These are phyloP conservation scores for Gracilinanus agilis DNA, from an alignment of 2,113 vertebrate genomes.

Conservation along the genomic window DNA sequence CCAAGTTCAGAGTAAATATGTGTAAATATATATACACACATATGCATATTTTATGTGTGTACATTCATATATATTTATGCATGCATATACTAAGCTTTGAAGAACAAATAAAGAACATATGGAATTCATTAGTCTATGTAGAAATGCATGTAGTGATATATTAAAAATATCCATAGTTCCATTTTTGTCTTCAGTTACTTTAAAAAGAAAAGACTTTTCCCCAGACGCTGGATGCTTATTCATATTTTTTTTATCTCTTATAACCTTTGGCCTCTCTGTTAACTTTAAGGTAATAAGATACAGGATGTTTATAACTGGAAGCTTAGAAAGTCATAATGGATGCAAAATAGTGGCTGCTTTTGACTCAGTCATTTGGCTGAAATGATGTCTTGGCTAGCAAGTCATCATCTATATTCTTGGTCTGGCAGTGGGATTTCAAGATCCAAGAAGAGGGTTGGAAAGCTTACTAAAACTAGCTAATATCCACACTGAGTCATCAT, in stretches of 20 bases:
- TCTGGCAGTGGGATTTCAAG: background rate
- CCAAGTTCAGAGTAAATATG: rapidly evolving
- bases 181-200: background rate
- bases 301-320: background rate
- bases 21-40: background rate
- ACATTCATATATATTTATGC: no score
- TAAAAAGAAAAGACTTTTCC: background rate
- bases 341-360: background rate
- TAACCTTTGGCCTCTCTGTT: background rate
- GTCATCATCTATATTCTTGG: background rate
- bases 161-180: background rate
- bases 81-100: background rate
- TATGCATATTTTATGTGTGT: no score
- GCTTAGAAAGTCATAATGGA: background rate
- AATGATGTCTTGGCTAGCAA: background rate
- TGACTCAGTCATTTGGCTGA: background rate
- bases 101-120: background rate
- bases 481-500: background rate
- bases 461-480: background rate
- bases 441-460: background rate
- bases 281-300: background rate
- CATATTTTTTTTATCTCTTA: conserved; percentile 28
- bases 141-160: background rate
- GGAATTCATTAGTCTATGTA: background rate
- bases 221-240: background rate